Base-by-base conservation (phyloP, 2,888 invertebrate genomes). In the Leptopilina syphax region DNA sequence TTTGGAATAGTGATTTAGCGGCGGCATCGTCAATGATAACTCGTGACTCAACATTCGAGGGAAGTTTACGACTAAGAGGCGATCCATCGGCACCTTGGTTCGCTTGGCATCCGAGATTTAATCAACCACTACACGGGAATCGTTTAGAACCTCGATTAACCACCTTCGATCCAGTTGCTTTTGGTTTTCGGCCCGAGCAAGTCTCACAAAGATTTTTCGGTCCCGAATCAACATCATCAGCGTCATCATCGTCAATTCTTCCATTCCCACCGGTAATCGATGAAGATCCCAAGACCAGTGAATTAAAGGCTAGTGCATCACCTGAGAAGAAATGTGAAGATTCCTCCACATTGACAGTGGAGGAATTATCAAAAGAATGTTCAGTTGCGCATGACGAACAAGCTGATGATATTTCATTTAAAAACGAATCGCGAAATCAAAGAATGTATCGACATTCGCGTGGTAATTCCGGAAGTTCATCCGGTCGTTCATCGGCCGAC, bases 1-100 rank as follows among this genome's bases (percentile, higher is more conserved):
- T 96, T 86, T 96, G 96, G 96, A 95, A 89, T 78, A 88, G 90
- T 63, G 91, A 91, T 70, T 87, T 91, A 60, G 90, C 88, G 18
- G 79, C 86, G 88, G 87, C 86, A 1, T 88, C 88, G 70, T 90
- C 91, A 47, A 91, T 92, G 91, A 91, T 92, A 81, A 87, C 88
- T 65, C 88, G 90, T 18, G 87, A 87, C 68, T 84, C 89, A n/a
- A 86, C 88, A 8, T 84, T 89, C 47, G 85, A 86, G 77, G 86
- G 88, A 70, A 85, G 87, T 4, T 82, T 88, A 13, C 87, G 89
- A 50, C 77, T 91, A 10, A 86, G 90, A 34, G 88, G 88, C 73
- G 90, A 91, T 70, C 89, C 90, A 41, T 86, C 89, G 7, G 87
- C 85, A 2, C 88, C 90, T 41, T 91, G 91, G 91, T 90, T 91